Evolutionary conservation across 2,797 vertebrate species (phyloP), one percentile per base, ranked within the genome.

Genomic region (Kryptopterus vitreolus): DNA sequence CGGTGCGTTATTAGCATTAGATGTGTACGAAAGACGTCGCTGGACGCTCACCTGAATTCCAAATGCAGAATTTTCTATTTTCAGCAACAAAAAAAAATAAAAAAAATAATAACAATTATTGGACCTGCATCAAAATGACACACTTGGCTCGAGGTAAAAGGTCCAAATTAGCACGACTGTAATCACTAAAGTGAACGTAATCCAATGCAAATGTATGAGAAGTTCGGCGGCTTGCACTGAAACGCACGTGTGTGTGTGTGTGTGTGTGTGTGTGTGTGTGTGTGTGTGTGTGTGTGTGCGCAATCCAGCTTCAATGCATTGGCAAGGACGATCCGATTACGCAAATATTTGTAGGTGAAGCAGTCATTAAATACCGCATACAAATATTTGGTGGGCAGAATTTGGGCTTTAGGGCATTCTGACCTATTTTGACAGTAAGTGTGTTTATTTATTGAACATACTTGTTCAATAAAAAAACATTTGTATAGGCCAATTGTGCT

Each of bases 181-280:
- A 16, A 29, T 48, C 38, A 38, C 38, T 57, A 31, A 70, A 61
- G 22, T 1, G n/a, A 31, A 61, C 38, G 50, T 38, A 66, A 77
- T 58, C 2, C 48, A 11, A 78, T 74, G 76, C 52, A 38, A 78
- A 78, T 59, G 22, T 71, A 72, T 76, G 62, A 26, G 78, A 71
- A 77, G 8, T 6, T 31, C 10, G 52, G 66, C 8, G 70, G 31
- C 48, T 75, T 20, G 5, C 63, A 53, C 63, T 69, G 0, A 31
- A 74, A 58, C 55, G 50, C 29, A 53, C 33, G 13, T 73, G 33
- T 33, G 26, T n/a, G n/a, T n/a, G n/a, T n/a, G n/a, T n/a, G n/a
- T n/a, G n/a, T n/a, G n/a, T n/a, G n/a, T n/a, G n/a, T n/a, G n/a
- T n/a, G n/a, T n/a, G n/a, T n/a, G n/a, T n/a, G n/a, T n/a, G n/a